These are phyloP conservation scores for Chrysopilus asiliformis DNA, from an alignment of 2,888 invertebrate species.

Conservation along the genomic window DNA sequence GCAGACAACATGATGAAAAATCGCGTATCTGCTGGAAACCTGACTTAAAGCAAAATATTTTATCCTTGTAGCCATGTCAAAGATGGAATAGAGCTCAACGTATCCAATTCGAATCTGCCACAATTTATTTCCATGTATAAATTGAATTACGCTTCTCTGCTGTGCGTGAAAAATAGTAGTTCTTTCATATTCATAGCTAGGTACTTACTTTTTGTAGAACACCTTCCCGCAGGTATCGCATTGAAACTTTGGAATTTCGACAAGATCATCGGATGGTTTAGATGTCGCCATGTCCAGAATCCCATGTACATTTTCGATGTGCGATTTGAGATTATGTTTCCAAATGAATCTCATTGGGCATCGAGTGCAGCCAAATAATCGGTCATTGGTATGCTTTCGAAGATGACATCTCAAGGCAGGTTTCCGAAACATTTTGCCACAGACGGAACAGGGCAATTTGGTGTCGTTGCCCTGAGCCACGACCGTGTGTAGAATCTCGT, in stretches of 20 bases:
- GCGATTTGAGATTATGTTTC: conserved; percentile 49
- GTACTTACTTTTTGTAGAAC: conserved; percentile 39
- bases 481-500: conserved; percentile 49
- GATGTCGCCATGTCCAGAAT: conserved; percentile 8
- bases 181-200: not conserved
- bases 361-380: conserved; percentile 49
- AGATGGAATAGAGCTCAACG: too few relatives aligned
- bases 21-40: too few relatives aligned
- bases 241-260: conserved; percentile 6
- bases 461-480: conserved; percentile 23
- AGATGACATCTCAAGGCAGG: conserved; percentile 55
- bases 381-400: conserved; percentile 59
- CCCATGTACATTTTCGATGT: conserved; percentile 43
- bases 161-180: too few relatives aligned
- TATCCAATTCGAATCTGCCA: too few relatives aligned
- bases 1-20: too few relatives aligned
- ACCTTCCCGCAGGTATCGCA: conserved; percentile 38
- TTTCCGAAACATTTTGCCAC: conserved; percentile 50
- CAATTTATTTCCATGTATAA: too few relatives aligned
- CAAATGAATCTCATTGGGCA: conserved; percentile 54
- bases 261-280: conserved; percentile 1
- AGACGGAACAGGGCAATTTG: conserved; percentile 53
- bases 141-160: too few relatives aligned
- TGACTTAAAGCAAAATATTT: too few relatives aligned
- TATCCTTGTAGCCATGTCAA: too few relatives aligned